A percentile compares a stretch with the other conserved stretches of the same genome.
phyloP scores from a whole-genome alignment of 1,140 invertebrate species.

The Drosophila albomicans region DNA sequence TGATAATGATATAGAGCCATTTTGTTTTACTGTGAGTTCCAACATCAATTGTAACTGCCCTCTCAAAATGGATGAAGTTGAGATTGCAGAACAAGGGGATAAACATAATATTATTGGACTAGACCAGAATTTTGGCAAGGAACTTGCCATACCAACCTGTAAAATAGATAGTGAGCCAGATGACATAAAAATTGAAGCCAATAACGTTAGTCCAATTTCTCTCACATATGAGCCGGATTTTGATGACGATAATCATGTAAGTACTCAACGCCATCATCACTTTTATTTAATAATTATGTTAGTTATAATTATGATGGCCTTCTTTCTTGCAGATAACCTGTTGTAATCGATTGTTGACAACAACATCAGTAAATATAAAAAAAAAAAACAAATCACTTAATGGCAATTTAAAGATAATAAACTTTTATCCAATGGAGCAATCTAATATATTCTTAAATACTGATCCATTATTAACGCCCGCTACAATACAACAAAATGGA shows the following conservation, averaged over 20 bases:
- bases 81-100: constrained; percentile 11
- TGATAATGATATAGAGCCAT: constrained; percentile 13
- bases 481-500: neutral
- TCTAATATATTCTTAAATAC: neutral
- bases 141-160: neutral
- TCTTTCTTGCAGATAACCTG: constrained; percentile 22
- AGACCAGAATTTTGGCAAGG: neutral
- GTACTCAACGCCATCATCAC: neutral
- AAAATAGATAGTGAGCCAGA: neutral
- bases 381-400: constrained; percentile 32
- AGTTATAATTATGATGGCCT: neutral
- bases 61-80: neutral
- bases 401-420: neutral
- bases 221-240: constrained; percentile 30
- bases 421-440: neutral
- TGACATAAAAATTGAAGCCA: neutral
- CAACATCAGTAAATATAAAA: constrained; percentile 1
- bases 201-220: constrained; percentile 20
- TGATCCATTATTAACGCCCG: neutral
- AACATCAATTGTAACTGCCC: constrained; percentile 1
- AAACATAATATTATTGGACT: neutral
- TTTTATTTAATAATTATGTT: neutral
- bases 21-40: neutral
- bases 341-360: neutral
- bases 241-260: constrained; percentile 24